Base-by-base conservation (phyloP, 2,888 invertebrate species). In the Amblyteles armatorius region DNA sequence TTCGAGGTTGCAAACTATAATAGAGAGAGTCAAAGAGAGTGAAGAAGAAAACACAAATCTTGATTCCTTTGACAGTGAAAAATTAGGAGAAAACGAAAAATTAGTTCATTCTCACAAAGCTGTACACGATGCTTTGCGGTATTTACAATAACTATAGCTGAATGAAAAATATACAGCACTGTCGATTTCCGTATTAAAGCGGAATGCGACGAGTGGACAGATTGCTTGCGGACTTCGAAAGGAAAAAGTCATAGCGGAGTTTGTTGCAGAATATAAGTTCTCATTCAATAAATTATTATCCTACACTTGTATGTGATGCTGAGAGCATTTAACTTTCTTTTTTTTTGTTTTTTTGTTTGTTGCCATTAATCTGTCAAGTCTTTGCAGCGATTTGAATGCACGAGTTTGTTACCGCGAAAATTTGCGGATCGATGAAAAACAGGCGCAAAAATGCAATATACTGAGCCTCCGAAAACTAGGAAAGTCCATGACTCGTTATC, bases 251-350 rank as follows among this genome's bases (percentile, higher is more conserved):
- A 57, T 67, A 67, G 76, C 29, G 22, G 50, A 72, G 57, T 82
- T 82, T 67, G 60, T 67, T 76, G n/a, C 13, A 40, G 72, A 84
- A 76, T 68, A 82, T 48, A 67, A 69, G n/a, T 85, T 79, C 76
- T 82, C 79, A 63, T 80, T 73, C 72, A 85, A 85, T 85, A 85
- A 85, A 85, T 85, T 82, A 85, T 71, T 85, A 82, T 76, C 26
- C 82, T 85, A 85, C 26, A 50, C n/a, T 82, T 71, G 60, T 67
- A 55, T 22, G 79, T 82, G 79, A 85, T 85, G 85, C 40, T 36
- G 52, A 16, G 78, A 76, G 82, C 71, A 71, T 82, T 80, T 29
- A 26, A 79, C n/a, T 36, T 40, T 63, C 26, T 33, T 71, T 72
- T 71, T 72, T 40, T 71, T 22, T 22, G n/a, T 22, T 72, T 60